Conservation (phyloP, 2,113 vertebrate genomes). For the Carettochelys insculpta region DNA sequence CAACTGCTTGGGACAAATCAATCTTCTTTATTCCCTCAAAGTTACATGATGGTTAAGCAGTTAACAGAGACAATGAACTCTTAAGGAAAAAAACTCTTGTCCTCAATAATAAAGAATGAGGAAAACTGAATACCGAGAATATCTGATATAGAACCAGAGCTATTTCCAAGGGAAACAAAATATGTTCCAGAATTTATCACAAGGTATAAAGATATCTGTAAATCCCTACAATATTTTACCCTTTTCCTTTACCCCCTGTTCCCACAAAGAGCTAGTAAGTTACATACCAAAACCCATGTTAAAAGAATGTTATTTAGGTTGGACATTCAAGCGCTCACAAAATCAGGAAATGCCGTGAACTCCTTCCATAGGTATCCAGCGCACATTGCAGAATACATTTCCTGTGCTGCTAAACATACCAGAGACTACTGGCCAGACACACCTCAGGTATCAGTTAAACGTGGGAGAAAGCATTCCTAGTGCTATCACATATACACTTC, state of each 20-base stretch:
- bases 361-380: not conserved
- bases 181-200: not conserved
- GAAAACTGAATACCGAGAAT: not conserved
- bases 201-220: not conserved
- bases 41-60: not conserved
- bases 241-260: not conserved
- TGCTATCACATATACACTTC: not conserved
- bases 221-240: not conserved
- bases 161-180: not conserved
- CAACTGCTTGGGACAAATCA: constrained; percentile 27
- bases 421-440: not conserved
- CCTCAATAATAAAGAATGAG: not conserved
- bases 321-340: not conserved
- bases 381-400: not conserved
- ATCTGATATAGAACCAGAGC: not conserved
- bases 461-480: not conserved
- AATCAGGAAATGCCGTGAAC: not conserved
- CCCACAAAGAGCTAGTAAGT: not conserved
- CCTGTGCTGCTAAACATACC: not conserved
- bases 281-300: not conserved
- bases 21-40: constrained; percentile 9
- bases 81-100: not conserved
- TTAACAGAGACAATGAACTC: not conserved
- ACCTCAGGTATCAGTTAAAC: accelerated
- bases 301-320: not conserved